These are phyloP conservation scores for Paraescarpia echinospica DNA, from an alignment of 1,140 invertebrate species.

Conservation along the genomic window DNA sequence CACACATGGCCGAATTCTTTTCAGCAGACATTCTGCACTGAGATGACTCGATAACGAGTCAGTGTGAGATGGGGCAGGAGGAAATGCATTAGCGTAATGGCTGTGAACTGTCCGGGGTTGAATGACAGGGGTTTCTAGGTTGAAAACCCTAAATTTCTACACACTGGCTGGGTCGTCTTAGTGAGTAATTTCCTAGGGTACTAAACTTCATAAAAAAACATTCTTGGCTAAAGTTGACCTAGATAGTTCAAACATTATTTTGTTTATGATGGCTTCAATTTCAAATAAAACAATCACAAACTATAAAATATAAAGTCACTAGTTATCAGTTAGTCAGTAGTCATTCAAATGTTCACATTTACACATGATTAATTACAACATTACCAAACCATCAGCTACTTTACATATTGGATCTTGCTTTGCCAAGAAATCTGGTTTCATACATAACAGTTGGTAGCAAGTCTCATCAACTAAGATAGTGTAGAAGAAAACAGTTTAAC, in stretches of 20 bases:
- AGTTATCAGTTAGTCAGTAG: too few species aligned
- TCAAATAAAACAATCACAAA: neutral
- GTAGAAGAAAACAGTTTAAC: too few species aligned
- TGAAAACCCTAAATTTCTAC: neutral
- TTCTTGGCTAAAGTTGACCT: neutral
- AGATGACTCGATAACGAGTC: neutral
- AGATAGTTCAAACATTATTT: neutral
- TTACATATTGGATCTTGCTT: neutral
- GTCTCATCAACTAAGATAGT: too few species aligned
- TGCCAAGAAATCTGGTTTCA: too few species aligned
- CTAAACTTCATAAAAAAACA: neutral
- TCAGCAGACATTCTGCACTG: neutral
- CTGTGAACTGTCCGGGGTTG: neutral
- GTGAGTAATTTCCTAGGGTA: neutral
- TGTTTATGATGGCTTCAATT: neutral
- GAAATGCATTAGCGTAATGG: neutral
- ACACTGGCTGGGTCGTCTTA: neutral
- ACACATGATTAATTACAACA: neutral
- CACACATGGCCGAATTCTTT: neutral
- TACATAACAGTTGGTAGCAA: too few species aligned
- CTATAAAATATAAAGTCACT: neutral
- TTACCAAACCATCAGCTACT: neutral
- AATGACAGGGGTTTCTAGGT: neutral
- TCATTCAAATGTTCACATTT: neutral
- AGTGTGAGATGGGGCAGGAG: neutral